These are phyloP conservation scores for Planococcus citri DNA, from an alignment of 1,140 invertebrate species.

Conservation along the genomic window DNA sequence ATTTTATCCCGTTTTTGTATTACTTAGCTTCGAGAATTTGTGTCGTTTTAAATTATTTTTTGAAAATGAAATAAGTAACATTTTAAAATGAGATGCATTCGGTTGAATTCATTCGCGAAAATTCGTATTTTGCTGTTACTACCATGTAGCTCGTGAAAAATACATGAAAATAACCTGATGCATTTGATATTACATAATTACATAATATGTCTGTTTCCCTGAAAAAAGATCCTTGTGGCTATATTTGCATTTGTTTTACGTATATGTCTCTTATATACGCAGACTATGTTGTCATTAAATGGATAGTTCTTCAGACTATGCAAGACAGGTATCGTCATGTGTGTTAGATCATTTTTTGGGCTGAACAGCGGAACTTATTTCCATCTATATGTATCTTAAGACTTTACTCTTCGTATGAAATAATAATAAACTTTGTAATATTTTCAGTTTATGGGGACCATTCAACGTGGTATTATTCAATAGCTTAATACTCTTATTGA, in stretches of 20 bases:
- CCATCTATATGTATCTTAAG: too few species aligned
- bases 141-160: too few species aligned
- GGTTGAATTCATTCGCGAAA: too few species aligned
- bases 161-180: neutral
- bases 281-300: conserved; percentile 77
- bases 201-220: neutral
- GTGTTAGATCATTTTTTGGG: conserved; percentile 26
- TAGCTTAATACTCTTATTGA: conserved; percentile 57
- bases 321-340: conserved; percentile 50
- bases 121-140: too few species aligned
- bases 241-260: conserved; percentile 71
- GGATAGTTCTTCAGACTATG: conserved; percentile 74
- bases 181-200: neutral
- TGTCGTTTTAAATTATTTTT: too few species aligned
- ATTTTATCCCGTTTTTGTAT: too few species aligned
- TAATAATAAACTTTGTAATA: neutral
- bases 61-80: too few species aligned
- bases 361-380: too few species aligned
- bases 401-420: too few species aligned
- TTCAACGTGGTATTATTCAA: conserved; percentile 74
- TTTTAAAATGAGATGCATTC: too few species aligned
- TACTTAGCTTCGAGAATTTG: too few species aligned
- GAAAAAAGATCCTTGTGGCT: conserved; percentile 67
- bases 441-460: conserved; percentile 69
- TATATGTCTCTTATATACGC: conserved; percentile 76